Evolutionary conservation across 2,888 invertebrate genomes (phyloP), one percentile per base, ranked within the genome.

Genomic region (Polymixis lichenea): DNA sequence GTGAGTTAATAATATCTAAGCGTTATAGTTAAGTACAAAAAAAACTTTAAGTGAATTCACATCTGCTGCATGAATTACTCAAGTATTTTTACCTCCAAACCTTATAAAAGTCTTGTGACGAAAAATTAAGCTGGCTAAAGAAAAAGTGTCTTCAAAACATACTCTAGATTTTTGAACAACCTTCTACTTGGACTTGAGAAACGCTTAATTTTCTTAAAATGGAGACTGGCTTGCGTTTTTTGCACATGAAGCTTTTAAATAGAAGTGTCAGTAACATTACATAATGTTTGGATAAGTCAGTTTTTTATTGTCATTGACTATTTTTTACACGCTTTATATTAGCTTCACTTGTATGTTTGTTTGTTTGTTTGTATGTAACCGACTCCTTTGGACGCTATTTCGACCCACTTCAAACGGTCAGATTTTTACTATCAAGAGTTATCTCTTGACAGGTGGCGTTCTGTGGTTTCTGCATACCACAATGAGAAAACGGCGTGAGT

Each of bases 101-200:
- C 55, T 17, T 56, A 38, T 32, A 46, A 73, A 53, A 62, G 55
- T 60, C 65, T 83, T 76, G 55, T 69, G 53, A 72, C 79, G 69
- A 83, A 86, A 86, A 77, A 83, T 86, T 56, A 82, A 72, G 71
- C 86, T 49, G 60, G 56, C 60, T 61, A 25, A 61, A 77, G 61
- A 82, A 82, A 83, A 82, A 82, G 73, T 74, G 67, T 77, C 83
- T 86, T 74, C 38, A 85, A 82, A 83, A 77, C 77, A 69, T 55
- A 82, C 58, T 85, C 61, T 66, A 74, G 61, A 72, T 82, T 86
- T 83, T 77, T 73, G 25, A 82, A 77, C 71, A 69, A 77, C 78
- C 71, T 62, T 62, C 53, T 74, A 68, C 74, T 81, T 75, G 60
- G 56, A 43, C 72, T 81, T 66, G 64, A 65, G 58, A 65, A 71